Evolutionary conservation across 1,140 invertebrate species (phyloP), one percentile per base, ranked within the genome.

Genomic region (Ridgeia piscesae): DNA sequence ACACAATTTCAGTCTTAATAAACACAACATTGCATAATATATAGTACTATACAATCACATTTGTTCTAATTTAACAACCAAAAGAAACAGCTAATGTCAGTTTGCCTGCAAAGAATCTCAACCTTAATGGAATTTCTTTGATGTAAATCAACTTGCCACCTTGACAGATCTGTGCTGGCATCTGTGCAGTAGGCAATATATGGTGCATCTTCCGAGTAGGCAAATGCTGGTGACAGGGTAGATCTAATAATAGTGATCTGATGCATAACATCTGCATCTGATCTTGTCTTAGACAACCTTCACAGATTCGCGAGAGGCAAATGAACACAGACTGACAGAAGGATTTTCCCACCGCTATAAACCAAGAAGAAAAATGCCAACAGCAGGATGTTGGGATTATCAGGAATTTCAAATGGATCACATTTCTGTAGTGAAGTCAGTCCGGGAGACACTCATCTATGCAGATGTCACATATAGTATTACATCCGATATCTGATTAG

Each of bases 211-310:
- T 77, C 58, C 58, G 0, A 77, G 58, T 77, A 17, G 58, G 58
- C 58, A 77, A 77, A 21, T 17, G 58, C 58, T 27, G 14, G 58
- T 77, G 58, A 77, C 58, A 77, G 58, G 14, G 0, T 21, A 77
- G 58, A 77, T 77, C 58, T 77, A 77, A 77, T 77, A 77, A 77
- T 77, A 77, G 58, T 77, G 58, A 77, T 77, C 58, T 77, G 58
- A 77, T 77, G 58, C 8, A 21, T 77, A 27, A 17, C 58, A 77
- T 77, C 58, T 77, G 58, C 17, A 77, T 77, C 27, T 77, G 58
- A 77, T 77, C 58, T 77, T 4, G 58, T 21, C 58, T 77, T 77
- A 77, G 58, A 77, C 58, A 77, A 21, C 58, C 58, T 77, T 77
- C 58, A 77, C 58, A 77, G 58, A 77, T 77, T 27, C 58, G 11